A percentile compares a stretch with the other conserved stretches of the same genome.
Conservation (phyloP, 2,888 invertebrate species). For the Polyommatus icarus region DNA sequence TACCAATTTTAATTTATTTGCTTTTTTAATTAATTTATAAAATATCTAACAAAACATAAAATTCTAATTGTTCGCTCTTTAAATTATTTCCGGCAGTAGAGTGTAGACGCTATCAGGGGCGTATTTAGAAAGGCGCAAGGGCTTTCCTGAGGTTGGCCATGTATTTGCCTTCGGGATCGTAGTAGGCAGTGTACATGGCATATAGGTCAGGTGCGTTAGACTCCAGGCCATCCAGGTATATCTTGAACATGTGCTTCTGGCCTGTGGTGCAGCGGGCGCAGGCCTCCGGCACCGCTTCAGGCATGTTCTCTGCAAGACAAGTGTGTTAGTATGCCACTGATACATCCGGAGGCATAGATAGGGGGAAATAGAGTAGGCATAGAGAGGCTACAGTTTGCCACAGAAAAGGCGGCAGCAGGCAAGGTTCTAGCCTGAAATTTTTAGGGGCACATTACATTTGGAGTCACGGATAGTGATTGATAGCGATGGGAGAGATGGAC, state of each 20-base stretch:
- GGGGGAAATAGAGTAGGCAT: not conserved
- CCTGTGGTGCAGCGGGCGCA: conserved; percentile 3
- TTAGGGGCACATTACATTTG: not conserved
- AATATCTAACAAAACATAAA: not conserved
- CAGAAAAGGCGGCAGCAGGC: too few species aligned
- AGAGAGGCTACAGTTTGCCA: not conserved
- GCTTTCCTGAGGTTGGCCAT: not conserved
- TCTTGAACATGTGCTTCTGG: conserved; percentile 2
- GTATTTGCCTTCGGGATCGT: conserved; percentile 2
- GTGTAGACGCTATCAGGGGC: not conserved
- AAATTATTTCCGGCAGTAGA: not conserved
- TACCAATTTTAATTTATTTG: conserved; percentile 13
- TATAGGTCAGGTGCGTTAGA: not conserved
- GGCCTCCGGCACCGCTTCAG: not conserved
- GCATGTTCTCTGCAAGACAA: conserved; percentile 12
- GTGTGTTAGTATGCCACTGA: not conserved
- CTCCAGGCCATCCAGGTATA: not conserved
- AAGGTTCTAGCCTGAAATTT: too few species aligned
- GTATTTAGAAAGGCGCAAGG: not conserved
- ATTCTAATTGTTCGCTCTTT: not conserved
- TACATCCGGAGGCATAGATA: not conserved
- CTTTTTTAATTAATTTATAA: not conserved
- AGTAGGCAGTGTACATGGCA: not conserved
- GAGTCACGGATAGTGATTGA: too few species aligned
- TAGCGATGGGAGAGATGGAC: too few species aligned